Conservation (phyloP, 2,113 vertebrate genomes). For the Asarcornis scutulata region DNA sequence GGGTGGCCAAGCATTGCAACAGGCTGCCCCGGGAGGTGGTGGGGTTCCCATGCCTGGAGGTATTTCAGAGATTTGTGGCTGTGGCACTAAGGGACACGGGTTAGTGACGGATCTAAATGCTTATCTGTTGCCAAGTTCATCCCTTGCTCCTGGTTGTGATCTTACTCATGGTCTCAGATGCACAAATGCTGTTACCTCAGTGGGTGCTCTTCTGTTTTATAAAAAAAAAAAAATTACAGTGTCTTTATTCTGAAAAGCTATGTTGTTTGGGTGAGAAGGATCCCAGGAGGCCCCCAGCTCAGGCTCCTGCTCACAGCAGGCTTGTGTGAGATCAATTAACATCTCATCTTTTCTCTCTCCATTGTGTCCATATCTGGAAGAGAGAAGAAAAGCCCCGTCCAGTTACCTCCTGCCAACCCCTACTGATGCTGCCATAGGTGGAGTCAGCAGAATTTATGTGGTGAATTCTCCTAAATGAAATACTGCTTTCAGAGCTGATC, state of each 20-base stretch:
- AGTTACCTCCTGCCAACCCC: background rate
- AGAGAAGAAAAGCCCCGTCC: background rate
- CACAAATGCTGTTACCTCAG: fast-evolving
- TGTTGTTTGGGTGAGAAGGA: background rate
- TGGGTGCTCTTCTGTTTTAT: background rate
- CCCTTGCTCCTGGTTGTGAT: fast-evolving
- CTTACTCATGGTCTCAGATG: background rate
- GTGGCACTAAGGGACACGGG: background rate
- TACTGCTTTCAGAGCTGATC: background rate
- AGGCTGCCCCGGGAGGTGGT: background rate
- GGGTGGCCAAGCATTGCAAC: background rate
- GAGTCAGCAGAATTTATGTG: background rate
- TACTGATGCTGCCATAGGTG: background rate
- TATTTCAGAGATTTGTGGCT: background rate
- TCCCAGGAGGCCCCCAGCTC: background rate
- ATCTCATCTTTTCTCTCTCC: background rate
- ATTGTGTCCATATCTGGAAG: background rate
- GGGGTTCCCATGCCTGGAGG: background rate
- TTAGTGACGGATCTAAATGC: background rate
- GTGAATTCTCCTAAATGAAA: background rate
- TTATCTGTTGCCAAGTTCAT: background rate
- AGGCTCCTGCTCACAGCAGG: background rate
- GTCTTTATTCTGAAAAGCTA: background rate
- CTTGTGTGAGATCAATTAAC: background rate
- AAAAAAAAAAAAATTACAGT: background rate